A percentile compares a stretch with the other conserved stretches of the same genome.
These are phyloP conservation scores for Megalonaias nervosa DNA, from an alignment of 1,140 invertebrate genomes.

Conservation along the genomic window DNA sequence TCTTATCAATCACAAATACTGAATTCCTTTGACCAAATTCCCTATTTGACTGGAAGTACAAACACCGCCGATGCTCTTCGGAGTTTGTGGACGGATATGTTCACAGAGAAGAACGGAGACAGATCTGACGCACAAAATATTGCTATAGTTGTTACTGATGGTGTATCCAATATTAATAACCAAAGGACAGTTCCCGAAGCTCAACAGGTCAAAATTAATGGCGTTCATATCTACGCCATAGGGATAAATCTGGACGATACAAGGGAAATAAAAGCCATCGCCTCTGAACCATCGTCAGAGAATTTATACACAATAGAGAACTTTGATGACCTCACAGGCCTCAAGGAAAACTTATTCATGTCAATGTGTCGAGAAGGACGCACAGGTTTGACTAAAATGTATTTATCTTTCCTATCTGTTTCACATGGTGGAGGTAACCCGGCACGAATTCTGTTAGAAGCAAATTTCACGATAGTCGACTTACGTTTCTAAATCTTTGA, in stretches of 20 bases:
- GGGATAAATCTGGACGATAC: slow-evolving; percentile 46
- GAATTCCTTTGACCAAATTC: slow-evolving; percentile 46
- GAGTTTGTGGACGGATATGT: slow-evolving; percentile 28
- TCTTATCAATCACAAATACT: slow-evolving; percentile 25
- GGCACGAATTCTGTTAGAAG: no score
- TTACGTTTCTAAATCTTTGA: no score
- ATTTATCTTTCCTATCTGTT: no score
- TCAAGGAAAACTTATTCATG: slow-evolving; percentile 39
- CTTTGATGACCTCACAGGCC: slow-evolving; percentile 38
- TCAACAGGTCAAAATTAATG: slow-evolving; percentile 17
- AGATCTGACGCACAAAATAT: slow-evolving; percentile 45
- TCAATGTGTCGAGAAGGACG: slow-evolving; percentile 21
- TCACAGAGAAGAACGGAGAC: slow-evolving; percentile 40
- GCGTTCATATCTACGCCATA: slow-evolving; percentile 53
- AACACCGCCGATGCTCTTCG: slow-evolving; percentile 46
- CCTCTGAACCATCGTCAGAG: slow-evolving; percentile 29
- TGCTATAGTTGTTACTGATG: slow-evolving; percentile 50
- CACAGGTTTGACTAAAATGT: no score
- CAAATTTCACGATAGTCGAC: no score
- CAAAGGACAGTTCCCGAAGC: slow-evolving; percentile 49
- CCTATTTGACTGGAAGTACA: slow-evolving; percentile 42
- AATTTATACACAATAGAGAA: slow-evolving; percentile 40
- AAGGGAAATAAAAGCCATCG: slow-evolving; percentile 45
- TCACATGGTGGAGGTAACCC: no score
- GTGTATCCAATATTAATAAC: slow-evolving; percentile 53